phyloP scores from a whole-genome alignment of 2,113 vertebrate genomes.

The Piprites chloris region DNA sequence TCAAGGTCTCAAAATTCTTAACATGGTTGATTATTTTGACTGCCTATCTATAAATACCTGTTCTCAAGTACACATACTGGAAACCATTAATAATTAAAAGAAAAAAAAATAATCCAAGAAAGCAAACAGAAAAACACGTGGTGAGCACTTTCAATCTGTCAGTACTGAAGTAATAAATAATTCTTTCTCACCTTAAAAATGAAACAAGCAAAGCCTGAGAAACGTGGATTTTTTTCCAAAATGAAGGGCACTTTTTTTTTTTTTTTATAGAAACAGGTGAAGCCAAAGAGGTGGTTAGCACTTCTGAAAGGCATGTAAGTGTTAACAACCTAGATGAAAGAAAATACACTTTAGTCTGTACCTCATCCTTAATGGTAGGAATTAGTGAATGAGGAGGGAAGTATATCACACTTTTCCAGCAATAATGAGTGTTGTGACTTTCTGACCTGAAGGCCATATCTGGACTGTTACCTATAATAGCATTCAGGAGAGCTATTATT shows the following conservation, averaged over 20 bases:
- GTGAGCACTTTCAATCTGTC: not conserved
- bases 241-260: rapidly evolving
- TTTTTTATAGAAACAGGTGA: not conserved
- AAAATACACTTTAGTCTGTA: not conserved
- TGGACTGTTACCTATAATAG: not conserved
- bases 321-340: not conserved
- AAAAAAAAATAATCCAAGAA: not conserved
- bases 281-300: not conserved
- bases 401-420: not conserved
- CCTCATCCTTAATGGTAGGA: not conserved
- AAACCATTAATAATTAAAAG: not conserved
- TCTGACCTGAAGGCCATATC: not conserved
- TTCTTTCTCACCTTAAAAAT: not conserved
- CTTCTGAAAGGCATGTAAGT: not conserved
- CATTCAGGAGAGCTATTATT: not conserved
- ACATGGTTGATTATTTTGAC: not conserved
- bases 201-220: not conserved
- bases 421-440: not conserved
- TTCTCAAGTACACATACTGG: not conserved
- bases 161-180: not conserved
- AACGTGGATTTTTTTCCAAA: not conserved
- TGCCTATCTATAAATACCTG: not conserved
- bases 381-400: not conserved
- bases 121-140: not conserved
- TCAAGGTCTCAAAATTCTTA: not conserved